A percentile compares a stretch with the other conserved stretches of the same genome.
Conservation (phyloP, 2,113 vertebrate genomes). For the Eleginops maclovinus region DNA sequence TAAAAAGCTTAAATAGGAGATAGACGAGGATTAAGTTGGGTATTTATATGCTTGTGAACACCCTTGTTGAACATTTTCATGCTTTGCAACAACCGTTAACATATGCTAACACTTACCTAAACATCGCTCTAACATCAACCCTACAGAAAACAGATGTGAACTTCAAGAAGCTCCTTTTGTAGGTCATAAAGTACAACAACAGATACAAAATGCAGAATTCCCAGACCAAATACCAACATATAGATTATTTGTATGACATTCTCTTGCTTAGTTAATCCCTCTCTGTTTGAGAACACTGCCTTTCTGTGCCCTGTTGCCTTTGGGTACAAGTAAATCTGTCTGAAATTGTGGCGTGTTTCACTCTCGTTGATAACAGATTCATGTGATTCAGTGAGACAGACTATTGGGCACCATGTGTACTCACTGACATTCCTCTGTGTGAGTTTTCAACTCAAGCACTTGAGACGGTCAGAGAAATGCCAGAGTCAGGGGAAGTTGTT, state of each 20-base stretch:
- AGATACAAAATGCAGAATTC: background rate
- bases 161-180: too few relatives aligned
- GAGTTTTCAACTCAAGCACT: background rate
- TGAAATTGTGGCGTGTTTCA: background rate
- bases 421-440: constrained; percentile 4
- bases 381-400: constrained; percentile 35
- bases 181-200: background rate
- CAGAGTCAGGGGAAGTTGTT: background rate
- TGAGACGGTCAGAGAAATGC: background rate
- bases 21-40: too few relatives aligned
- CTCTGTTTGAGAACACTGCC: background rate
- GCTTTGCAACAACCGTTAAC: too few relatives aligned
- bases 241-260: background rate
- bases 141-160: too few relatives aligned
- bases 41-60: too few relatives aligned
- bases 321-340: background rate
- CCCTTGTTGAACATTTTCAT: too few relatives aligned
- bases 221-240: background rate
- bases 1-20: background rate
- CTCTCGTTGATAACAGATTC: constrained; percentile 5
- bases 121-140: too few relatives aligned
- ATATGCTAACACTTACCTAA: too few relatives aligned
- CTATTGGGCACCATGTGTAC: constrained; percentile 19
- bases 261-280: background rate
- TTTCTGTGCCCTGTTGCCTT: background rate